Conservation (phyloP, 2,113 vertebrate species). For the Guaruba guarouba region DNA sequence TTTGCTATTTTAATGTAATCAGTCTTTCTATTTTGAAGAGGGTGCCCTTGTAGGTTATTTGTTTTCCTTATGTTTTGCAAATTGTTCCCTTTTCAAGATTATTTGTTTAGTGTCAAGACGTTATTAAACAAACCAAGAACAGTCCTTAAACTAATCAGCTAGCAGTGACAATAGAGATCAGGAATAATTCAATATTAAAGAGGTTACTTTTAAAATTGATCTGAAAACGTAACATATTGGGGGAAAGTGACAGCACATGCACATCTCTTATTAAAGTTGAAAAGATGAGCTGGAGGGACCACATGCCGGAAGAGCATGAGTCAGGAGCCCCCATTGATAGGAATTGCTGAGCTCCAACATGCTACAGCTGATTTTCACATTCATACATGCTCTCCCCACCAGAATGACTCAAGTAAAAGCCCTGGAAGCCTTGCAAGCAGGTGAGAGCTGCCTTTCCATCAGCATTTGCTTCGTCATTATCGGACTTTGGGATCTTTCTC, state of each 20-base stretch:
- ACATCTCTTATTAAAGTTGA: not conserved
- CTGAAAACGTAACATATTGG: slow-evolving; percentile 49
- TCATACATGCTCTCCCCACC: not conserved
- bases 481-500: not conserved
- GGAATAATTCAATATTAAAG: slow-evolving; percentile 73
- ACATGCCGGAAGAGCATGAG: not conserved
- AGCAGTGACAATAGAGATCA: slow-evolving; percentile 57
- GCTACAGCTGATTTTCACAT: not conserved
- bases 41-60: slow-evolving; percentile 76
- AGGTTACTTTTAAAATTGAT: slow-evolving; percentile 64
- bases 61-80: slow-evolving; percentile 77
- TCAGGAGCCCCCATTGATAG: not conserved
- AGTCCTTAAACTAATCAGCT: slow-evolving; percentile 73
- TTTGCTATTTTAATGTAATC: slow-evolving; percentile 72
- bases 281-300: not conserved
- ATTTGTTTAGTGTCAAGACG: slow-evolving; percentile 79
- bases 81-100: slow-evolving; percentile 75
- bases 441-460: not conserved
- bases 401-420: not conserved
- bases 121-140: slow-evolving; percentile 78
- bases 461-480: not conserved
- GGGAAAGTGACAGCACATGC: not conserved
- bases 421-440: not conserved
- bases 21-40: slow-evolving; percentile 45
- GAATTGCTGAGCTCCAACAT: not conserved